Conservation (phyloP, 2,797 vertebrate species). For the Anisognathus igniventris region DNA sequence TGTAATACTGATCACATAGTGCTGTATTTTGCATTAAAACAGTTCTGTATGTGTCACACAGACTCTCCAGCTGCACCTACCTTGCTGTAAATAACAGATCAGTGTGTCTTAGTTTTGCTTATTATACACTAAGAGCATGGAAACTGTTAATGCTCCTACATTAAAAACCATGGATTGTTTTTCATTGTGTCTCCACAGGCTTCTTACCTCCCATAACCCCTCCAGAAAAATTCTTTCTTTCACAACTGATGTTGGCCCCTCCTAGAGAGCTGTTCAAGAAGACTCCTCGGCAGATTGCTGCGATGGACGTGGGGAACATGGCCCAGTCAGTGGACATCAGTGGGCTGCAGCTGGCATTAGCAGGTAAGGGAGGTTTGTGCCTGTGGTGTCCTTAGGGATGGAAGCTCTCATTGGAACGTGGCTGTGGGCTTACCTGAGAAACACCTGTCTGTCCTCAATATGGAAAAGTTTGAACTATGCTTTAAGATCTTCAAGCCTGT, state of each 20-base stretch:
- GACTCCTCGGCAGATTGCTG: slow-evolving; percentile 93
- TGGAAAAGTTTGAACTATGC: neutral
- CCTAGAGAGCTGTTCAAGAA: slow-evolving; percentile 97
- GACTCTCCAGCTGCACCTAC: neutral
- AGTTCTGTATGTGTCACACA: neutral
- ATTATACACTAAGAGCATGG: fast-evolving
- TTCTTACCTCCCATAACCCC: slow-evolving; percentile 96
- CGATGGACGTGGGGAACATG: slow-evolving; percentile 90
- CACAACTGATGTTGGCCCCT: slow-evolving; percentile 96
- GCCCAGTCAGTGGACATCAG: slow-evolving; percentile 94
- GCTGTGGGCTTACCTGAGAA: neutral
- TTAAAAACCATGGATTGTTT: neutral
- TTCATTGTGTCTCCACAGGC: slow-evolving; percentile 71
- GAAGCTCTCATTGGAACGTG: neutral
- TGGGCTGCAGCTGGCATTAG: slow-evolving; percentile 91
- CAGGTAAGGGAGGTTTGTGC: slow-evolving; percentile 73
- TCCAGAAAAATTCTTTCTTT: slow-evolving; percentile 97
- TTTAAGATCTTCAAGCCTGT: neutral
- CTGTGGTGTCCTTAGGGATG: neutral
- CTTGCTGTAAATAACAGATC: neutral
- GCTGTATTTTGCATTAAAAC: neutral
- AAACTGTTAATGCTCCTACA: neutral
- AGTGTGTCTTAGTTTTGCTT: neutral
- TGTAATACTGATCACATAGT: fast-evolving
- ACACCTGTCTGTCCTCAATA: neutral